These are phyloP conservation scores for Cosmia pyralina DNA, from an alignment of 2,888 invertebrate genomes.

Conservation along the genomic window DNA sequence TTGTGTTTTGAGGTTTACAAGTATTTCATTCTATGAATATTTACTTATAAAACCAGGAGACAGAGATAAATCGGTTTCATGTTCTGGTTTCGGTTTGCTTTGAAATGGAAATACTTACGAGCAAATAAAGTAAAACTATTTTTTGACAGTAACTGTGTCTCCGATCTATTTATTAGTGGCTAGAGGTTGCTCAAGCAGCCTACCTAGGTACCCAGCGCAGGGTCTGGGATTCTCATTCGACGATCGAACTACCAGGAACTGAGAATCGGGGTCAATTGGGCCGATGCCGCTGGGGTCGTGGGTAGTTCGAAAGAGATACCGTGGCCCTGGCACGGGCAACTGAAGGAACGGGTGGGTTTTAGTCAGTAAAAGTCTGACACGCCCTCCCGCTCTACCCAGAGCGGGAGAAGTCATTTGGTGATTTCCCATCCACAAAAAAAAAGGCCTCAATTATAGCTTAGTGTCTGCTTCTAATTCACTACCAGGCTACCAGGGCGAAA, in stretches of 20 bases:
- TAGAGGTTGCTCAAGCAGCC: neutral
- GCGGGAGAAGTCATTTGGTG: too few relatives aligned
- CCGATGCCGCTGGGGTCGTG: too few relatives aligned
- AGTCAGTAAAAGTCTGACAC: too few relatives aligned
- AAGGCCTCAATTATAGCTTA: too few relatives aligned
- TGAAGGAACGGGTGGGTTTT: too few relatives aligned
- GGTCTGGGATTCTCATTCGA: neutral
- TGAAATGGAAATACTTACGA: constrained; percentile 20
- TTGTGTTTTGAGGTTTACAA: constrained; percentile 4
- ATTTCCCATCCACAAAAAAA: too few relatives aligned
- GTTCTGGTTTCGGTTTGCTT: constrained; percentile 19
- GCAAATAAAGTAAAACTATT: constrained; percentile 5
- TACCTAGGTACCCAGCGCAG: neutral
- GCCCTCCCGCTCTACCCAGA: too few relatives aligned
- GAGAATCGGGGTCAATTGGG: too few relatives aligned
- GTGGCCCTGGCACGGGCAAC: too few relatives aligned
- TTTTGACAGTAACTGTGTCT: neutral
- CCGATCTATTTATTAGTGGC: neutral
- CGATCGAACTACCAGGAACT: neutral
- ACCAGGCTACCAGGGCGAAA: too few relatives aligned
- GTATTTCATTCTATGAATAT: constrained; percentile 31
- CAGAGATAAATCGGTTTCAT: constrained; percentile 45
- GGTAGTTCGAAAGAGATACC: too few relatives aligned
- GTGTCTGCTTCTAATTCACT: too few relatives aligned
- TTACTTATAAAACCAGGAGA: constrained; percentile 14